These are phyloP conservation scores for Tragelaphus buxtoni DNA, from an alignment of 2,113 vertebrate species.

Conservation along the genomic window DNA sequence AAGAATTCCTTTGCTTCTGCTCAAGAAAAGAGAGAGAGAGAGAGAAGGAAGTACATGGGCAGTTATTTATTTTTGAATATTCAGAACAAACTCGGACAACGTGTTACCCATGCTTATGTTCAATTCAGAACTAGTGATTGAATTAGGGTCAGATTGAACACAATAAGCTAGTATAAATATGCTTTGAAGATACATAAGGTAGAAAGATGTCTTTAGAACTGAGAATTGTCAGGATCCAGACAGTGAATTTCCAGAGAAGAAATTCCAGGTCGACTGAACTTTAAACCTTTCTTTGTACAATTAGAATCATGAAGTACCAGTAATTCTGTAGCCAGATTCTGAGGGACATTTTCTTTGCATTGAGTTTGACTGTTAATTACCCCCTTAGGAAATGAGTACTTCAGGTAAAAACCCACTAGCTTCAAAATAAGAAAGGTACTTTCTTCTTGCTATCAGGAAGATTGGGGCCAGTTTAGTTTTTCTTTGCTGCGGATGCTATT, in stretches of 20 bases:
- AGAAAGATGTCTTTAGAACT: neutral
- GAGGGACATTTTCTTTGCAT: neutral
- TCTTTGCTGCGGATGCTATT: neutral
- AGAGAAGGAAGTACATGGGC: neutral
- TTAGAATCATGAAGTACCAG: neutral
- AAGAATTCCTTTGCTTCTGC: neutral
- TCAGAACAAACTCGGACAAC: neutral
- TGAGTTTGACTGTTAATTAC: neutral
- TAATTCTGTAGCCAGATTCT: neutral
- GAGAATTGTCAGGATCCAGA: neutral
- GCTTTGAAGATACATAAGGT: neutral
- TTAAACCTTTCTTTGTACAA: neutral
- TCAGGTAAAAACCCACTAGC: neutral
- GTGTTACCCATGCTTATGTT: neutral
- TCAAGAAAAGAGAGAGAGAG: neutral
- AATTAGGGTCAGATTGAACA: neutral
- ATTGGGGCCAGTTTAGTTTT: conserved; percentile 9
- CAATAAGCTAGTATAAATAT: neutral
- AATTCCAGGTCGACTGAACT: neutral
- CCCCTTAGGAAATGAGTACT: neutral
- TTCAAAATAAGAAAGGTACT: neutral
- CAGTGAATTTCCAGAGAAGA: neutral
- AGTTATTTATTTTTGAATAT: neutral
- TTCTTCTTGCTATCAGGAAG: neutral
- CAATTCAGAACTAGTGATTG: neutral